phyloP scores from a whole-genome alignment of 92 coral and sea anemone genomes.

The Desmophyllum pertusum region DNA sequence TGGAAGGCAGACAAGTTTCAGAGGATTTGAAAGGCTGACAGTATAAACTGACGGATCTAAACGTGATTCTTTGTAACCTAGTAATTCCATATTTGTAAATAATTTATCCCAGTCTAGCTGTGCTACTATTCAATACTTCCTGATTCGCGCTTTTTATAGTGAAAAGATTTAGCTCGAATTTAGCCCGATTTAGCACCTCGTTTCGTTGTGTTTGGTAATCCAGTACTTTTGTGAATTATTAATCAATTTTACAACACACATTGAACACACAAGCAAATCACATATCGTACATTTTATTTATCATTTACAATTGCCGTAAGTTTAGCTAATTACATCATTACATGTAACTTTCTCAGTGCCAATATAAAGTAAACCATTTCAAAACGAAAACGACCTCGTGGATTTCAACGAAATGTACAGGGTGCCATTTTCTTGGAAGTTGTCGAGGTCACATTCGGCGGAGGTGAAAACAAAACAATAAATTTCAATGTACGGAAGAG shows the following conservation, averaged over 20 bases:
- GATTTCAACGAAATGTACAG: no score
- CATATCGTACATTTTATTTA: neutral
- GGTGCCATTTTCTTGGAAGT: conserved; percentile 2
- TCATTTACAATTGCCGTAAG: neutral
- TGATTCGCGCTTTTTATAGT: neutral
- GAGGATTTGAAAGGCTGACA: no score
- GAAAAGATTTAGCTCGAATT: neutral
- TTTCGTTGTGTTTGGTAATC: neutral
- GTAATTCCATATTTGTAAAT: no score
- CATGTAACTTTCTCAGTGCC: no score
- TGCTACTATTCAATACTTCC: no score
- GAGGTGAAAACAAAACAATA: neutral
- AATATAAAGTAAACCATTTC: no score
- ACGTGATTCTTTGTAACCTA: no score
- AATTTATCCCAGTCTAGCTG: no score
- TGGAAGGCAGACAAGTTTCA: no score
- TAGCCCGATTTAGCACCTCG: neutral
- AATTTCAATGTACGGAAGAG: neutral
- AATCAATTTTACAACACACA: neutral
- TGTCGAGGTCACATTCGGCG: neutral
- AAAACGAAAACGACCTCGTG: conserved; percentile 18
- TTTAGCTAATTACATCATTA: neutral
- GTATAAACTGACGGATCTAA: no score
- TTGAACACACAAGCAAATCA: neutral
- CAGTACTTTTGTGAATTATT: no score